Conservation (phyloP, 2,113 vertebrate species). For the Trichomycterus rosablanca region DNA sequence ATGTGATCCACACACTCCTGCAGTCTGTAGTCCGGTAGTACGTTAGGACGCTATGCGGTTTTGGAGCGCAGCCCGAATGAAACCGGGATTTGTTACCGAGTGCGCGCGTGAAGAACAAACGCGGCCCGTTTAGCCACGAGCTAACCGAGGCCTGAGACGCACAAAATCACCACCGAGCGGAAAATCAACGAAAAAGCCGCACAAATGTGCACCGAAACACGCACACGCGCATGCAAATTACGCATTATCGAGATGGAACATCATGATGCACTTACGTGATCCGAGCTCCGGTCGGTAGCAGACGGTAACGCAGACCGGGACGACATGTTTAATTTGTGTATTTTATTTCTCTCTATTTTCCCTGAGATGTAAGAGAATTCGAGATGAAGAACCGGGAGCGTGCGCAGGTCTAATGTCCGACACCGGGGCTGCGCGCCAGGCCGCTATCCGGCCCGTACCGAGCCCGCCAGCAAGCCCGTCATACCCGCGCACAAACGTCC, state of each 20-base stretch:
- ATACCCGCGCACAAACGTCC: constrained; percentile 50
- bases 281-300: constrained; percentile 71
- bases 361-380: not conserved
- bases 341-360: not conserved
- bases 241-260: not conserved
- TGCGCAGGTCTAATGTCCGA: not conserved
- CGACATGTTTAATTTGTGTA: no score
- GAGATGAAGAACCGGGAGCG: constrained; percentile 13
- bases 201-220: no score
- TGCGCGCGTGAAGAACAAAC: not conserved
- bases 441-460: constrained; percentile 51
- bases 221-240: no score
- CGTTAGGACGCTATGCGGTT: not conserved
- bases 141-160: constrained; percentile 2
- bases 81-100: not conserved
- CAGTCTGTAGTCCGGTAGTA: no score
- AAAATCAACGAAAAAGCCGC: no score
- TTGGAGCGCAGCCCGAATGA: constrained; percentile 9
- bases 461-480: constrained; percentile 60
- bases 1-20: not conserved
- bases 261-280: constrained; percentile 67
- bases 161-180: no score
- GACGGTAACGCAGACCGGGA: constrained; percentile 73
- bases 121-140: not conserved
- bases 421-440: constrained; percentile 14